phyloP scores from a whole-genome alignment of 2,797 vertebrate genomes.

The Lemur catta region DNA sequence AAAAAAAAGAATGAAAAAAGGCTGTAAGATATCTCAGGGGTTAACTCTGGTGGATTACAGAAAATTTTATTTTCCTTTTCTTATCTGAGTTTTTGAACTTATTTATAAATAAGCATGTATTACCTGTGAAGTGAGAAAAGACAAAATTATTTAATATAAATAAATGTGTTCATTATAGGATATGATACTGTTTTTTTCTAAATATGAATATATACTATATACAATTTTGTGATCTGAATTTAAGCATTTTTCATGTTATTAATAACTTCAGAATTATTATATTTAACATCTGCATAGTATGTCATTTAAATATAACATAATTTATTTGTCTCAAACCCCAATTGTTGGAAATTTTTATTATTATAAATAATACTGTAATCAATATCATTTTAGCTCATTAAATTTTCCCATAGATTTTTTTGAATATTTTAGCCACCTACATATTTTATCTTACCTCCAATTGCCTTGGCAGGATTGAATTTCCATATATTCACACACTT shows the following conservation, averaged over 20 bases:
- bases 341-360: neutral
- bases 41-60: neutral
- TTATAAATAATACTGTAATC: neutral
- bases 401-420: neutral
- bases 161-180: neutral
- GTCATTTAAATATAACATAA: neutral
- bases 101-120: neutral
- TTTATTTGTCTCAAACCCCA: neutral
- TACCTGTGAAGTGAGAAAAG: neutral
- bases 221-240: neutral
- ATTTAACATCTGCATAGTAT: neutral
- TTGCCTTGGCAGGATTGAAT: neutral
- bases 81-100: neutral
- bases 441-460: neutral
- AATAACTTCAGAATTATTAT: neutral
- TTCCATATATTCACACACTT: neutral
- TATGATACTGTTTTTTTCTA: neutral
- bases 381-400: neutral
- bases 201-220: neutral
- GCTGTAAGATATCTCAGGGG: neutral
- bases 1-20: neutral
- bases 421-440: neutral
- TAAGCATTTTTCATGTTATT: neutral
- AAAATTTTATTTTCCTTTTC: neutral
- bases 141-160: constrained; percentile 4